Evolutionary conservation across 2,888 invertebrate species (phyloP), one percentile per base, ranked within the genome.

Genomic region (Ormyrus thymus): DNA sequence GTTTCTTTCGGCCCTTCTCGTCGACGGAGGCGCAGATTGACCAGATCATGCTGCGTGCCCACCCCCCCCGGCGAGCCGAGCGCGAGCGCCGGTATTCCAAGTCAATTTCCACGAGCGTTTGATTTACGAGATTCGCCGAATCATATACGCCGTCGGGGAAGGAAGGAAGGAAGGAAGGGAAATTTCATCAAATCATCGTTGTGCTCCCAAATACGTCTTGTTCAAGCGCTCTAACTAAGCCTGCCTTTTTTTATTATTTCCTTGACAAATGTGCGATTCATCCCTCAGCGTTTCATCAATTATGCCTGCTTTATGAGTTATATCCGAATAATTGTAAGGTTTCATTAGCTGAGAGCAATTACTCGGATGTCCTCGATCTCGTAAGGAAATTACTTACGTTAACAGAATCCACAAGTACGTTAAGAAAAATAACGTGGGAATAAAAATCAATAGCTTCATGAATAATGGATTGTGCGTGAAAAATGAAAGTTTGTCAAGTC

Each of bases 21-120:
- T 97, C 95, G 0, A 96, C 93, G 0, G 95, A 94, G 0, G 94
- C 95, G 84, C 96, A 96, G 45, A 97, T 91, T 0, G 97, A 96
- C 97, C 97, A 97, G 79, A 97, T 93, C 90, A 95, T 90, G 82
- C 95, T 94, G 89, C 45, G 29, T 29, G 29, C 7, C 7, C 13
- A 4, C 7, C 7, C 13, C 48, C 46, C 62, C 43, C n/a, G 6
- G 0, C 15, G 4, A 4, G 45, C 29, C 48, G 7, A 50, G 29
- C 7, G 2, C 8, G n/a, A 7, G 46, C 9, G n/a, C 7, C 46
- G 29, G 45, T 53, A 55, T 62, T 59, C 56, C 51, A 11, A 70
- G 56, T 64, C 61, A 76, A 76, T 71, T 58, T 77, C 51, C 65
- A 72, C 29, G n/a, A 43, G 72, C 45, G 71, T 74, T 69, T 69